Evolutionary conservation across 2,797 vertebrate species (phyloP).

Genomic region (Enteromius trimaculatus): DNA sequence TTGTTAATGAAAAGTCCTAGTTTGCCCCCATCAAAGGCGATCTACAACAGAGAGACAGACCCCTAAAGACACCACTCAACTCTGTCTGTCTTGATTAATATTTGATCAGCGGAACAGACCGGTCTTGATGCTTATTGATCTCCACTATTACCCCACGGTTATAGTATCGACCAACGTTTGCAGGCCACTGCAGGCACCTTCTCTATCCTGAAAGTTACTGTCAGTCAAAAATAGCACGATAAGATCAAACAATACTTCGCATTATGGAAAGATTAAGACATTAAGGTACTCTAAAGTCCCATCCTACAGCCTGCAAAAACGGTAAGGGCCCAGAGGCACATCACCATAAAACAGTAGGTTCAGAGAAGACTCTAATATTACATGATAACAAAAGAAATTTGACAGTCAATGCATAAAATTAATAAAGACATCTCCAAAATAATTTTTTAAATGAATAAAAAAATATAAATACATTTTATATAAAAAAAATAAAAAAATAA

Average conservation of each 20-base stretch:
- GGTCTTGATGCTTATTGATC: slow-evolving; percentile 85
- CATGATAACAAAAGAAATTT: background rate
- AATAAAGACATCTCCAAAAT: background rate
- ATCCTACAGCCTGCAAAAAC: background rate
- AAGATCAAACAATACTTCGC: background rate
- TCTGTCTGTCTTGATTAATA: slow-evolving; percentile 74
- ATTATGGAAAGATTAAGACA: background rate
- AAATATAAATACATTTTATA: background rate
- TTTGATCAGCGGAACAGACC: slow-evolving; percentile 77
- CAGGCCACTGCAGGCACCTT: slow-evolving; percentile 36
- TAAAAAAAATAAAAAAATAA: background rate
- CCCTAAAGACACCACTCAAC: slow-evolving; percentile 24
- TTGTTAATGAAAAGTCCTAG: slow-evolving; percentile 25
- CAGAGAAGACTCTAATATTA: background rate
- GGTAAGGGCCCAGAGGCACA: background rate
- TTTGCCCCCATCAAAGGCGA: background rate
- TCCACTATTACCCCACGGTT: slow-evolving; percentile 79
- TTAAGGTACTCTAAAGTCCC: background rate
- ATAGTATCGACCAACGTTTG: slow-evolving; percentile 74
- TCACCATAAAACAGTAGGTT: background rate
- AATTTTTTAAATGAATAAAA: background rate
- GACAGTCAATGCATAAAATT: background rate
- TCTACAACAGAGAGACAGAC: slow-evolving; percentile 6
- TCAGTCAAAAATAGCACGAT: slow-evolving; percentile 36
- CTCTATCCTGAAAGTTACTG: background rate